phyloP scores from a whole-genome alignment of 2,888 invertebrate species.

The Halocaridina rubra region DNA sequence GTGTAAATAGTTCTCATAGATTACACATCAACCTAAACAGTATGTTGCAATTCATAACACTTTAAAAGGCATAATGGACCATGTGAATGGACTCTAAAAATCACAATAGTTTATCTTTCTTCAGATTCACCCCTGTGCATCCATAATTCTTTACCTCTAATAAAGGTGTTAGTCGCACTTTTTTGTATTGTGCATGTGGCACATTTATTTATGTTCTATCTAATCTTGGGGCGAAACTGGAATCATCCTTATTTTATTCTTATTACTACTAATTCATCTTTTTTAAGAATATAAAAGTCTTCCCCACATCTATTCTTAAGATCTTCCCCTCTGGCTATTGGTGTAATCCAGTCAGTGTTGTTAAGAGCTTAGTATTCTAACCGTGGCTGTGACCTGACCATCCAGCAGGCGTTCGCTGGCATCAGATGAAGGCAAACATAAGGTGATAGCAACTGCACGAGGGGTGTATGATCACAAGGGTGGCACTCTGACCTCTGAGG shows the following conservation, averaged over 20 bases:
- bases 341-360: conserved; percentile 7
- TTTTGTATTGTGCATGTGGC: conserved; percentile 20
- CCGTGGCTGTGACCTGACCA: conserved; percentile 39
- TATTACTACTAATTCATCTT: too few species aligned
- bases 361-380: conserved; percentile 30
- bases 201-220: conserved; percentile 19
- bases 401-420: conserved; percentile 47
- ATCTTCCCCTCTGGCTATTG: conserved; percentile 26
- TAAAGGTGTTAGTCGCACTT: conserved; percentile 23
- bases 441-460: conserved; percentile 67
- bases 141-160: neutral
- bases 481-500: conserved; percentile 84
- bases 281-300: too few species aligned
- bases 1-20: too few species aligned
- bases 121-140: too few species aligned
- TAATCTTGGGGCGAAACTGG: too few species aligned
- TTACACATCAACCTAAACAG: too few species aligned
- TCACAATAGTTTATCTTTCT: too few species aligned
- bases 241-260: too few species aligned
- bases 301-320: neutral
- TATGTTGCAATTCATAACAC: too few species aligned
- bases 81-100: too few species aligned
- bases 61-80: too few species aligned
- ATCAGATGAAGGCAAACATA: conserved; percentile 65
- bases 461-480: conserved; percentile 81